Conservation (phyloP, 2,888 invertebrate genomes). For the Pocota personata region DNA sequence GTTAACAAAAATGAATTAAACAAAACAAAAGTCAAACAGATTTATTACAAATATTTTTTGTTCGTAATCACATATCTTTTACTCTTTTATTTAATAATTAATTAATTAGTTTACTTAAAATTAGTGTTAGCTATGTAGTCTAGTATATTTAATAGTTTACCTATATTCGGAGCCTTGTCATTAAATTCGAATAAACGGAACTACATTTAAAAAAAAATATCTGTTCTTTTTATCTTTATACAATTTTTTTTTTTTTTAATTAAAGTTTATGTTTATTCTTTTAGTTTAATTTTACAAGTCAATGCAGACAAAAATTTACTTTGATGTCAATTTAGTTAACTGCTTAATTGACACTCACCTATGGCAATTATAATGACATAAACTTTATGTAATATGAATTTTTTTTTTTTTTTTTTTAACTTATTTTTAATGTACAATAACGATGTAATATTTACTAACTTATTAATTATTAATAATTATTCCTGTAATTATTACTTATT, state of each 20-base stretch:
- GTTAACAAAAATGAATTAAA: not conserved
- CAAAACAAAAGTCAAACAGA: constrained; percentile 40
- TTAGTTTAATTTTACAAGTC: constrained; percentile 56
- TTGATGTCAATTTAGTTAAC: constrained; percentile 47
- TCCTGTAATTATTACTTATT: constrained; percentile 65
- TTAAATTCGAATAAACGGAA: constrained; percentile 66
- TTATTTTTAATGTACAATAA: constrained; percentile 49
- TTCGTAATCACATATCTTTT: constrained; percentile 70
- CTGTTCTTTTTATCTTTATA: not conserved
- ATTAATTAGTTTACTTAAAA: constrained; percentile 67
- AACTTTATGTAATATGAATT: constrained; percentile 34
- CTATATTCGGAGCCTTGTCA: constrained; percentile 62
- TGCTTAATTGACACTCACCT: constrained; percentile 64
- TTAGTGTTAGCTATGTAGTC: constrained; percentile 64
- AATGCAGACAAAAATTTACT: constrained; percentile 30
- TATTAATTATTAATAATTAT: constrained; percentile 56
- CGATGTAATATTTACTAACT: constrained; percentile 33
- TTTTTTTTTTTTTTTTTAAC: constrained; percentile 20
- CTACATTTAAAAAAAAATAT: constrained; percentile 40
- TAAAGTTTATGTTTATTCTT: constrained; percentile 15
- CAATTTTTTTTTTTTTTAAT: constrained; percentile 27
- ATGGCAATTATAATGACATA: constrained; percentile 42
- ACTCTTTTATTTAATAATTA: constrained; percentile 60
- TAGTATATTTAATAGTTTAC: constrained; percentile 58
- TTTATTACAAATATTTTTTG: constrained; percentile 42